phyloP scores from a whole-genome alignment of 2,113 vertebrate species.

The Heterotilapia buettikoferi region DNA sequence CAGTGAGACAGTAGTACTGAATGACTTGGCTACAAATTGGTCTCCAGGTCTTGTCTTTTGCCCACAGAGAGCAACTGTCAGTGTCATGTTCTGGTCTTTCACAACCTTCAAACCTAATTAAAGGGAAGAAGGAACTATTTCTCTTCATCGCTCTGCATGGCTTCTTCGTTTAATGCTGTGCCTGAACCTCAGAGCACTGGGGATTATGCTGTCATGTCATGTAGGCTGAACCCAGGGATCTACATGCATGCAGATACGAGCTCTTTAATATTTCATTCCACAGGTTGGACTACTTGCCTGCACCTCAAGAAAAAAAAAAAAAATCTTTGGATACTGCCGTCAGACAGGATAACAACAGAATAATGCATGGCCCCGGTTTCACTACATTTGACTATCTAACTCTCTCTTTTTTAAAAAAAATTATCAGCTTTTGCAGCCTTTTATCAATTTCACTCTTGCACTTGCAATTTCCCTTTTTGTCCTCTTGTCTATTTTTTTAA shows the following conservation, averaged over 20 bases:
- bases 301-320: constrained; percentile 7
- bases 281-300: constrained; percentile 36
- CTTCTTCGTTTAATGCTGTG: constrained; percentile 20
- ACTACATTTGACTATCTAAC: background rate
- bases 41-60: constrained; percentile 31
- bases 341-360: constrained; percentile 53
- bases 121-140: constrained; percentile 23
- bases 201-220: constrained; percentile 37
- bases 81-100: constrained; percentile 40
- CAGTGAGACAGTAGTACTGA: constrained; percentile 11
- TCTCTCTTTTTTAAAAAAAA: fast-evolving
- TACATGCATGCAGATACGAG: constrained; percentile 44
- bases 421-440: background rate
- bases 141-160: constrained; percentile 28
- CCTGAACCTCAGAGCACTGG: constrained; percentile 1
- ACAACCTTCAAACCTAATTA: constrained; percentile 61
- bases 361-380: constrained; percentile 59
- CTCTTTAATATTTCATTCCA: constrained; percentile 65
- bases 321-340: constrained; percentile 28
- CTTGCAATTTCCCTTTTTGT: background rate
- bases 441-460: constrained; percentile 4
- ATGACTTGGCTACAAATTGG: constrained; percentile 57
- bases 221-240: constrained; percentile 12
- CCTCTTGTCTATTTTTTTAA: background rate
- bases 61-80: constrained; percentile 42